These are phyloP conservation scores for Lasioglossum marginatum DNA, from an alignment of 2,888 invertebrate genomes.

Conservation along the genomic window DNA sequence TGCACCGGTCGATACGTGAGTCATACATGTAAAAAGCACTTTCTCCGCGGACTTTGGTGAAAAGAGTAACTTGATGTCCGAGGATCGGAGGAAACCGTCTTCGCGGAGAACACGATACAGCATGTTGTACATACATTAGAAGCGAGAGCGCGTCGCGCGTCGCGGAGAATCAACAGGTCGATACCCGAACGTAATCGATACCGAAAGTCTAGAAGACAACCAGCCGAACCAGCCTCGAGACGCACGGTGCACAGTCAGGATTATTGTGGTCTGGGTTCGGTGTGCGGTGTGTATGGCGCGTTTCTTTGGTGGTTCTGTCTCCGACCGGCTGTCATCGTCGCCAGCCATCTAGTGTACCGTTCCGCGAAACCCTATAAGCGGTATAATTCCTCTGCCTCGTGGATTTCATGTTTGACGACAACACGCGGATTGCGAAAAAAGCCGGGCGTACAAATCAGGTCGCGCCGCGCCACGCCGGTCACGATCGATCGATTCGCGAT, in stretches of 20 bases:
- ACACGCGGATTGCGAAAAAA: slow-evolving; percentile 53
- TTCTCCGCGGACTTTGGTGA: not conserved
- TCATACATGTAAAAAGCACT: not conserved
- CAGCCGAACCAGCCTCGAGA: slow-evolving; percentile 21
- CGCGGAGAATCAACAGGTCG: slow-evolving; percentile 75
- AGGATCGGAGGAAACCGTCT: slow-evolving; percentile 21
- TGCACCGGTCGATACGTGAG: not conserved
- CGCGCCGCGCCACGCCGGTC: slow-evolving; percentile 22
- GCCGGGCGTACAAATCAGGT: slow-evolving; percentile 41
- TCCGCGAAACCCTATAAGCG: slow-evolving; percentile 66
- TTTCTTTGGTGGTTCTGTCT: slow-evolving; percentile 51
- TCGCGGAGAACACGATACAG: slow-evolving; percentile 44
- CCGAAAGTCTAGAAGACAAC: slow-evolving; percentile 62
- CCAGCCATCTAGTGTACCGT: slow-evolving; percentile 39
- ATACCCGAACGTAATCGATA: slow-evolving; percentile 66
- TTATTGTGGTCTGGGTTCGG: slow-evolving; percentile 46
- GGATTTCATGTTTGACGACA: slow-evolving; percentile 60
- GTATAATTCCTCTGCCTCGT: slow-evolving; percentile 58
- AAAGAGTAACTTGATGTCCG: slow-evolving; percentile 6
- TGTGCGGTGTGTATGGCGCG: slow-evolving; percentile 14
- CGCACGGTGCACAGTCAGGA: slow-evolving; percentile 46
- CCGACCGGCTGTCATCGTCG: slow-evolving; percentile 43
- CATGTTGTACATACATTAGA: slow-evolving; percentile 31
- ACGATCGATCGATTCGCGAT: slow-evolving; percentile 28
- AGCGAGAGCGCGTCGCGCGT: slow-evolving; percentile 38